Percentiles rank a stretch among this genome's conserved stretches.
phyloP scores from a whole-genome alignment of 1,140 invertebrate genomes.

The Archegozetes longisetosus region DNA sequence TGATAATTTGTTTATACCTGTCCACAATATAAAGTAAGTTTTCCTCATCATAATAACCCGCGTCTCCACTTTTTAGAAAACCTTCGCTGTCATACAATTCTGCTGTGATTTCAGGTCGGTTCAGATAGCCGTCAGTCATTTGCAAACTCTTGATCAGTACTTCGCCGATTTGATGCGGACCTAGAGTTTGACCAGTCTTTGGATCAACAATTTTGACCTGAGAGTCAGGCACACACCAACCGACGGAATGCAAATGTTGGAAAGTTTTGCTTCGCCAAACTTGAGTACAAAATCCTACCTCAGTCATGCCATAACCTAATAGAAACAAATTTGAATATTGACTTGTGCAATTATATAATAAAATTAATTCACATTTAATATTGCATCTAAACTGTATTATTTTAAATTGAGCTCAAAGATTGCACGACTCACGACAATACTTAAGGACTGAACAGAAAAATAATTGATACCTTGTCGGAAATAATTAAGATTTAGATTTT shows the following conservation, averaged over 20 bases:
- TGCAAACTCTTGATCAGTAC: neutral
- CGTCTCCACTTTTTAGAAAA: conserved; percentile 17
- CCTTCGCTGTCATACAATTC: neutral
- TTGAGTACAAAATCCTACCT: neutral
- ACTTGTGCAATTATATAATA: too few relatives aligned
- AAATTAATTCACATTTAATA: too few relatives aligned
- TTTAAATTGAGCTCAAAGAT: too few relatives aligned
- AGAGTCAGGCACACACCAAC: neutral
- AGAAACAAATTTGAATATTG: neutral
- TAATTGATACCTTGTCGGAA: neutral
- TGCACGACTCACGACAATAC: too few relatives aligned
- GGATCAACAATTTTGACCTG: neutral
- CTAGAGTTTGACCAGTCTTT: neutral
- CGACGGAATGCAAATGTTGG: neutral
- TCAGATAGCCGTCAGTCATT: neutral
- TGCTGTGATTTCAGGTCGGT: neutral
- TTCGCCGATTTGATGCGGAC: conserved; percentile 1
- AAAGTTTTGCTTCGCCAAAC: neutral
- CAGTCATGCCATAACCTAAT: conserved; percentile 5
- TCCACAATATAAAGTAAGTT: conserved; percentile 51
- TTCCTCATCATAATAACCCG: conserved; percentile 45
- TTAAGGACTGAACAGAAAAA: too few relatives aligned
- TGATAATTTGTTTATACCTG: conserved; percentile 72
- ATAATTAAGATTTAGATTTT: neutral
- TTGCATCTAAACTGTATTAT: too few relatives aligned